Base-by-base conservation (phyloP, 2,113 vertebrate genomes). In the Dissostichus mawsoni region DNA sequence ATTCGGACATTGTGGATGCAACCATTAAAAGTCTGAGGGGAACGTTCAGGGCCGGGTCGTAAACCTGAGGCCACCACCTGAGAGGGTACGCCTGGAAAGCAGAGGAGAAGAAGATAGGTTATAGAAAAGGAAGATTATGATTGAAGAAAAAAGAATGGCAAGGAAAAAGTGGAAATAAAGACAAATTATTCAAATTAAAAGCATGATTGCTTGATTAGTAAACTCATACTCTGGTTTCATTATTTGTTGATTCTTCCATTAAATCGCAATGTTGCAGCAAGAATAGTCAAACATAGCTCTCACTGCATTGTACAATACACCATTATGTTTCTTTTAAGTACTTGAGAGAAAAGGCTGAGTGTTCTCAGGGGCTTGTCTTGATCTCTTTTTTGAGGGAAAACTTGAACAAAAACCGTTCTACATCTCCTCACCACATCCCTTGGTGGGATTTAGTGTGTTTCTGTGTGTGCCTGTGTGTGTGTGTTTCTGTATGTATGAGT, bases 1-100 rank as follows among this genome's bases (percentile, higher is more conserved):
- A 99, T 97, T 47, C 95, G 94, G 50, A 99, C 96, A 0, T 99
- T 97, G 0, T 98, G 97, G 80, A 99, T 97, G 78, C 98, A 99
- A 63, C 98, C 98, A 0, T 96, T 96, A 75, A 99, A 98, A 52
- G 95, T 94, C 13, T 96, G 97, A 33, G 95, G 95, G 1, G 95
- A 93, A 18, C 97, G 96, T 20, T 99, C 98, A 0, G 95, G 88
- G 7, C 97, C 96, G 25, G 97, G 95, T 61, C 97, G 96, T 56
- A 98, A 80, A 5, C 96, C 96, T 0, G 95, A 96, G 25, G 97
- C 92, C 61, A 96, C 96, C 0, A 96, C 95, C 68, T 95, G 94
- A 52, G 96, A 94, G 0, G 98, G 97, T 44, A 97, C 96, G 13
- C 98, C 98, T 99, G 86, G n/a, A 79, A 80, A 57, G 56, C 2